Conservation (phyloP, 1,140 invertebrate species). For the Andricus grossulariae region DNA sequence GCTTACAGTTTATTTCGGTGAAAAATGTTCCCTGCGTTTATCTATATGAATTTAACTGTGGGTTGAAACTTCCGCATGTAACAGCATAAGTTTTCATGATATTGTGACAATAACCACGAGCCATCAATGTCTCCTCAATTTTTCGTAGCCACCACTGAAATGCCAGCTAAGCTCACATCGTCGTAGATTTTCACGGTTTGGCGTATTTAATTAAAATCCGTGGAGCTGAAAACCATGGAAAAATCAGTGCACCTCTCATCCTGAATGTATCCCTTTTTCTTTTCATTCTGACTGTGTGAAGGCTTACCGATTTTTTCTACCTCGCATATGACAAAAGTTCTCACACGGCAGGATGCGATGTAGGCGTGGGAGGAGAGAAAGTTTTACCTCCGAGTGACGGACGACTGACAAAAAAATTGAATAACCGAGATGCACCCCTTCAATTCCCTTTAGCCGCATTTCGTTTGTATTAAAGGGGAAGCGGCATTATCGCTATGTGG, state of each 20-base stretch:
- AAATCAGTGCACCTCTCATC: slow-evolving; percentile 22
- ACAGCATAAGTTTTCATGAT: slow-evolving; percentile 20
- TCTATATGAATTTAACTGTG: background rate
- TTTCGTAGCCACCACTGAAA: background rate
- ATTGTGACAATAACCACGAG: slow-evolving; percentile 3
- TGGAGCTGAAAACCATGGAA: slow-evolving; percentile 28
- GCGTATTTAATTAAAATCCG: slow-evolving; percentile 29
- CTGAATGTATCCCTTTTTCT: slow-evolving; percentile 11
- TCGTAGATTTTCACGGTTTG: slow-evolving; percentile 29
- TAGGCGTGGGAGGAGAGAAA: slow-evolving; percentile 20
- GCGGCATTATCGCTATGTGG: background rate
- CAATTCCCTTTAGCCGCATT: slow-evolving; percentile 29
- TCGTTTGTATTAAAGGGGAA: slow-evolving; percentile 24
- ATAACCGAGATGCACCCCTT: slow-evolving; percentile 30
- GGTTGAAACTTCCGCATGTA: background rate
- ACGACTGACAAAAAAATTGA: slow-evolving; percentile 26
- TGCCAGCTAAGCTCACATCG: background rate
- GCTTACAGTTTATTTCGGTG: slow-evolving; percentile 1
- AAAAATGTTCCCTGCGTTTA: background rate
- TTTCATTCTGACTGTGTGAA: slow-evolving; percentile 19
- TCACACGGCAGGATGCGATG: slow-evolving; percentile 25
- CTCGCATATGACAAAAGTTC: slow-evolving; percentile 30
- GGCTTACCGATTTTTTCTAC: slow-evolving; percentile 24
- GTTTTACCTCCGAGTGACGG: slow-evolving; percentile 19
- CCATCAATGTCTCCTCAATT: slow-evolving; percentile 27